Percentiles rank a stretch among this genome's conserved stretches.
These are phyloP conservation scores for Neogale vison DNA, from an alignment of 2,113 vertebrate genomes.

Conservation along the genomic window DNA sequence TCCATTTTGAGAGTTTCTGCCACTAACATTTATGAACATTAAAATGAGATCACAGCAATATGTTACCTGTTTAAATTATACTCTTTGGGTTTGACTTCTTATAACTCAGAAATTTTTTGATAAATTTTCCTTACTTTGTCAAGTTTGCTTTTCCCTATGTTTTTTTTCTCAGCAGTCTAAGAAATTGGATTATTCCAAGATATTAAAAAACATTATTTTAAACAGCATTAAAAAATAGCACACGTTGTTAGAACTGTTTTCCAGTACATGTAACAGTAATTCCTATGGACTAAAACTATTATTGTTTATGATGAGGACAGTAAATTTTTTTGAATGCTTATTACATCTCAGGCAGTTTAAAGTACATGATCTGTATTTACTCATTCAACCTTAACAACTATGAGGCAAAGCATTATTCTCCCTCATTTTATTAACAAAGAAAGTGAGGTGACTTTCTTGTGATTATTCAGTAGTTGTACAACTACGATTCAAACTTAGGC, in stretches of 20 bases:
- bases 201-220: neutral
- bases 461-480: neutral
- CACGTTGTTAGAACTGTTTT: neutral
- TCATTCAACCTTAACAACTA: neutral
- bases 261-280: neutral
- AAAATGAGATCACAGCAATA: slow-evolving; percentile 18
- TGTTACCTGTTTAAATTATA: neutral
- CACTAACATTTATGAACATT: neutral
- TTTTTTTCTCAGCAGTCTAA: neutral
- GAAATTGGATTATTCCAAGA: neutral
- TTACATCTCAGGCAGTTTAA: neutral
- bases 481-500: neutral
- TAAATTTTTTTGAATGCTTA: neutral
- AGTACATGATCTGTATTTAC: neutral
- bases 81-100: neutral
- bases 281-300: neutral
- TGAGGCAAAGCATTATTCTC: neutral
- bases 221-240: neutral
- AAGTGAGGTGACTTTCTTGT: neutral
- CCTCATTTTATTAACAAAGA: neutral
- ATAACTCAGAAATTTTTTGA: neutral
- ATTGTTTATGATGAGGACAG: neutral
- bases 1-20: neutral
- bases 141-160: neutral
- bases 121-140: neutral